Evolutionary conservation across 2,888 invertebrate species (phyloP), one percentile per base, ranked within the genome.

Genomic region (Belgica antarctica): DNA sequence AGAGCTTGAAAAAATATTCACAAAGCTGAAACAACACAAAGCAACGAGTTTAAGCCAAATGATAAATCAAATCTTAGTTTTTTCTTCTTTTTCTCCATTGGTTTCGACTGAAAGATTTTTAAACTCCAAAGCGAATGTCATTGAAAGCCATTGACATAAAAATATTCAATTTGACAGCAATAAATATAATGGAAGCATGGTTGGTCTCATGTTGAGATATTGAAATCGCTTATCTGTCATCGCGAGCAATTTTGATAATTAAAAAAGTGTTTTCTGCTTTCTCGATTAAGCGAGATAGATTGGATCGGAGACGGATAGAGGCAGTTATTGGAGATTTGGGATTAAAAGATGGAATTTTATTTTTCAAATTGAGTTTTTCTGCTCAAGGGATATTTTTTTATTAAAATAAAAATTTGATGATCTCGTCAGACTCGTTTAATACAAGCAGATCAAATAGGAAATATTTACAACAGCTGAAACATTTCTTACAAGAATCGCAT

Each of bases 221-320:
- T 2, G 22, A 52, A 52, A 52, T 52, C 22, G 7, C 22, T 52
- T 17, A 52, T 52, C 52, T 52, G 52, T 52, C 52, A 52, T 22
- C 52, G 22, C 17, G 52, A 52, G 8, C 46, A 17, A 52, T 17
- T 52, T 52, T 8, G 17, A n/a, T 52, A 52, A 52, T 52, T 52
- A 52, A 52, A 52, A 31, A 17, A 17, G 19, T 17, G 2, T 3
- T 2, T 2, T 52, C 52, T 52, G 52, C 22, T 52, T 52, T 52
- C 2, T 52, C 52, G 52, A 4, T 52, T 22, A n/a, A n/a, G n/a
- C n/a, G n/a, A n/a, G n/a, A n/a, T n/a, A n/a, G n/a, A n/a, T n/a
- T n/a, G n/a, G n/a, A n/a, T n/a, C n/a, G n/a, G n/a, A n/a, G n/a
- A n/a, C n/a, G n/a, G n/a, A n/a, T n/a, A n/a, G n/a, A n/a, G n/a